Evolutionary conservation across 2,113 vertebrate species (phyloP).

Genomic region (Myiozetetes cayanensis): DNA sequence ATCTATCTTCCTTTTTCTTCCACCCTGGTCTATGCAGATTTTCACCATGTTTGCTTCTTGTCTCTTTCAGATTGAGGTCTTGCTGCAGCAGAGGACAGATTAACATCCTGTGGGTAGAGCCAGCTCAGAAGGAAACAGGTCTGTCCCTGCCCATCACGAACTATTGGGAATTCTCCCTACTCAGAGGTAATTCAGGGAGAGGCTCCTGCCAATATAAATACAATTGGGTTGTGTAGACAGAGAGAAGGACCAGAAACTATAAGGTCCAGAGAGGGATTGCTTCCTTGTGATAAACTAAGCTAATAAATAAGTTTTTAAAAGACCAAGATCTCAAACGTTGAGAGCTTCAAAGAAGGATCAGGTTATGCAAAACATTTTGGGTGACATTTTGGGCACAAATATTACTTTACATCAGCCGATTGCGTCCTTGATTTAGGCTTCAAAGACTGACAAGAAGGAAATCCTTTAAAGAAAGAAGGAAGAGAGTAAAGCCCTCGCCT

Average conservation of each 20-base stretch:
- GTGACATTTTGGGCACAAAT: not conserved
- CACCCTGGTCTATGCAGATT: not conserved
- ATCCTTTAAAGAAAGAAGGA: not conserved
- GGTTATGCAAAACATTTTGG: not conserved
- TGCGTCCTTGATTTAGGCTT: not conserved
- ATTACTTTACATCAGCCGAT: fast-evolving
- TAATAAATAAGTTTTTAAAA: not conserved
- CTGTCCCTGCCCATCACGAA: not conserved
- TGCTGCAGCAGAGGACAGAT: not conserved
- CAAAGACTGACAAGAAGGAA: not conserved
- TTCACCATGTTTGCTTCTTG: not conserved
- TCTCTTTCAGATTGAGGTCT: not conserved
- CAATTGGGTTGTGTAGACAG: not conserved
- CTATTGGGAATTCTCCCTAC: not conserved
- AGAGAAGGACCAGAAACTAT: not conserved
- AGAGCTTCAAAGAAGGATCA: not conserved
- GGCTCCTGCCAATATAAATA: not conserved
- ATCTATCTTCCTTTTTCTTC: no score
- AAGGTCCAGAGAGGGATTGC: not conserved
- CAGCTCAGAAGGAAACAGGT: not conserved
- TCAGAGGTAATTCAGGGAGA: not conserved
- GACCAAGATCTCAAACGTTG: not conserved
- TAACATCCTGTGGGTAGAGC: not conserved
- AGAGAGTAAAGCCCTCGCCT: not conserved
- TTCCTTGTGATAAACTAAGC: not conserved